Evolutionary conservation across 2,888 invertebrate species (phyloP).

Genomic region (Microplitis manilae): DNA sequence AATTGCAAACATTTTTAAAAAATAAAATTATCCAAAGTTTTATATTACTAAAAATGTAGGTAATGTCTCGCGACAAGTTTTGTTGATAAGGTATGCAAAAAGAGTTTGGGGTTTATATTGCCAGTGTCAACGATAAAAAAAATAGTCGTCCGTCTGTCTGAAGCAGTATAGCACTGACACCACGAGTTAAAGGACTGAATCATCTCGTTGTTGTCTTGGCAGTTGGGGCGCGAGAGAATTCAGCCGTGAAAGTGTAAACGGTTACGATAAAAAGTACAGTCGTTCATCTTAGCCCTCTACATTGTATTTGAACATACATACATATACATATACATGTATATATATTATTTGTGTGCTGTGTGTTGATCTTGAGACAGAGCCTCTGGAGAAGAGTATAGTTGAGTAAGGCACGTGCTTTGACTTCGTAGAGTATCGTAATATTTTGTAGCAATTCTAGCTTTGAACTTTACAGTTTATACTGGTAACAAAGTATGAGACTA

Average conservation of each 20-base stretch:
- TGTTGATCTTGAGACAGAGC: neutral
- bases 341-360: neutral
- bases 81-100: slow-evolving; percentile 16
- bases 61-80: neutral
- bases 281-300: slow-evolving; percentile 31
- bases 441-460: slow-evolving; percentile 22
- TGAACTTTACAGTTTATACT: neutral
- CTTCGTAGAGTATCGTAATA: slow-evolving; percentile 33
- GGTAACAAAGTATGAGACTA: neutral
- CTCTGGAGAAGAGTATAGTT: neutral
- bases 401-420: slow-evolving; percentile 33
- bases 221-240: slow-evolving; percentile 25
- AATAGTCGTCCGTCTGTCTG: slow-evolving; percentile 23
- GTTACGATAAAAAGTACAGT: slow-evolving; percentile 34
- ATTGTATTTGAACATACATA: slow-evolving; percentile 2
- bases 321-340: neutral
- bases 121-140: slow-evolving; percentile 11
- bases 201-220: slow-evolving; percentile 12
- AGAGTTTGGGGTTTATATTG: neutral
- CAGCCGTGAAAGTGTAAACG: slow-evolving; percentile 39
- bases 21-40: neutral
- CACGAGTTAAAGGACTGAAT: slow-evolving; percentile 18
- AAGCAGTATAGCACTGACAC: neutral
- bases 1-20: neutral
- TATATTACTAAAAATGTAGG: neutral